Conservation (phyloP, 2,113 vertebrate genomes). For the Clarias batrachus region DNA sequence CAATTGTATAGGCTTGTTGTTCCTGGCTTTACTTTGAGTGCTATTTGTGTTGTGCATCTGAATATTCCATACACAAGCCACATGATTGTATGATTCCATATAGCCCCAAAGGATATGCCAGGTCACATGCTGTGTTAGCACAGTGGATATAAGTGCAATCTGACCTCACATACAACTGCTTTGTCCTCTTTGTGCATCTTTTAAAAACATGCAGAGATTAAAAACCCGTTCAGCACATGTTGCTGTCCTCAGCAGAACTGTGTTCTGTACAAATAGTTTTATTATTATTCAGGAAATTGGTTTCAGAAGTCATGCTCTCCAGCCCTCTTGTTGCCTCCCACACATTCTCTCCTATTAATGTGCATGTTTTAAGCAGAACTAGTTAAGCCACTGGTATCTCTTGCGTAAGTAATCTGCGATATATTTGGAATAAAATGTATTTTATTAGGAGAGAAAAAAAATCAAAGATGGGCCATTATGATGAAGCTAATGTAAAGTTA, state of each 20-base stretch:
- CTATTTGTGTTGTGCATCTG: not conserved
- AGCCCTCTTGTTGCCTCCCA: not conserved
- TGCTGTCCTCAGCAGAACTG: constrained; percentile 43
- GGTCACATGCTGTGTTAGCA: constrained; percentile 29
- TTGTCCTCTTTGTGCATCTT: constrained; percentile 13
- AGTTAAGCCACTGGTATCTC: not conserved
- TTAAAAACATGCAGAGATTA: constrained; percentile 25
- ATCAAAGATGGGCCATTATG: not conserved
- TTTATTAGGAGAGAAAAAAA: not conserved
- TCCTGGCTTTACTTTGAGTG: constrained; percentile 2
- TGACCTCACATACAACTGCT: constrained; percentile 15
- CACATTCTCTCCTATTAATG: not conserved
- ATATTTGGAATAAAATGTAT: not conserved
- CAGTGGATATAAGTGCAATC: not conserved
- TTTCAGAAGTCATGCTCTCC: not conserved
- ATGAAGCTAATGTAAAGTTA: not conserved
- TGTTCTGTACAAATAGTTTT: constrained; percentile 36
- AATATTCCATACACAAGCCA: not conserved
- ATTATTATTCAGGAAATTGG: not conserved
- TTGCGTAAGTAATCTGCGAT: not conserved
- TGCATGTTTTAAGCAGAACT: not conserved
- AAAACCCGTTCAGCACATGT: constrained; percentile 16
- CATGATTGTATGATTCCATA: not conserved
- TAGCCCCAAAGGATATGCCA: not conserved
- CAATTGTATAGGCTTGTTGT: not conserved